Evolutionary conservation across 2,797 vertebrate species (phyloP), one percentile per base, ranked within the genome.

Genomic region (Nyctalus aviator): DNA sequence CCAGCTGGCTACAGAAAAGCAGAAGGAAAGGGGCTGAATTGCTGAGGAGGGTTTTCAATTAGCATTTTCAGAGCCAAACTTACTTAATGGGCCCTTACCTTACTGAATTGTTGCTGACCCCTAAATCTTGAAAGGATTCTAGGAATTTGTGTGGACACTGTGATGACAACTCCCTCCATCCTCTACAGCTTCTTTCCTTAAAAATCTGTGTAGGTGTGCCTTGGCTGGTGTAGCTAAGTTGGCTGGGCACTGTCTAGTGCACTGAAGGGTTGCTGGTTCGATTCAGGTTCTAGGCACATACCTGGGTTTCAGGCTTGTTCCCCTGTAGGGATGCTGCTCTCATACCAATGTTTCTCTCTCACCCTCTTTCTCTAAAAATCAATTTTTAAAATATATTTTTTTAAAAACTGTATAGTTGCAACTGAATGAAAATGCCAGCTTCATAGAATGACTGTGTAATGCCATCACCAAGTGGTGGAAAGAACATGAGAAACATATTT

Each of bases 1-100:
- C 97, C 98, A 93, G 96, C 83, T 96, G 57, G 90, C 72, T 96
- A 97, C 87, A 97, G 96, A 95, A 30, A 85, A 69, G 92, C 84
- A 35, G 32, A 73, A 64, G 64, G 84, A 0, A 85, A 86, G 84
- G 95, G 81, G 78, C 91, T 94, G 93, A 88, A 95, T 91, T 96
- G 55, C 46, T 72, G 85, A 79, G 89, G 85, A 53, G 83, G 94
- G 79, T 90, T 89, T 95, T 96, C 87, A 96, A 85, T 81, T 50
- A 97, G 93, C 72, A 93, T 64, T 96, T 94, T 91, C 71, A 72
- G 73, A 93, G 83, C 41, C 75, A 96, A 93, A 94, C 92, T 53
- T 71, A 79, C 75, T 96, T 79, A 84, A 44, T 46, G 20, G 59
- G 27, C 8, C 35, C 69, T 83, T 81, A 13, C 0, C 84, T 95